Evolutionary conservation across 1,140 invertebrate species (phyloP), one percentile per base, ranked within the genome.

Genomic region (Pteromalus puparum): DNA sequence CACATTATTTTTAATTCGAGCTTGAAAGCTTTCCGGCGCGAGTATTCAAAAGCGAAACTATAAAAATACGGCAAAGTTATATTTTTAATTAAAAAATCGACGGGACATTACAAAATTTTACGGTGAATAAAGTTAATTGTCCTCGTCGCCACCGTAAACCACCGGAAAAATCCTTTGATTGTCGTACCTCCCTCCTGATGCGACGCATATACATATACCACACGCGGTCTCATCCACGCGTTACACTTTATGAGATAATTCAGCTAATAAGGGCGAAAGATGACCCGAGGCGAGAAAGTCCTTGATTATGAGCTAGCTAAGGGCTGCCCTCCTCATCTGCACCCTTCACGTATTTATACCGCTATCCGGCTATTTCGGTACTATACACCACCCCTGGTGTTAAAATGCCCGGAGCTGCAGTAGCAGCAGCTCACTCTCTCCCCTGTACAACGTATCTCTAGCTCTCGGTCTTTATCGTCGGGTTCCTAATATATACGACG

Each of bases 261-360:
- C 72, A 21, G 28, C 13, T 73, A 73, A 73, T 73, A 21, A 73
- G 6, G 72, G 10, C 21, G 18, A 34, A 73, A 38, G 26, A 34
- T 73, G 18, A 21, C 30, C 30, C 18, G 26, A 28, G 24, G 67
- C n/a, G 10, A n/a, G 24, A 70, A 38, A 73, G 26, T 34, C 72
- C 34, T 38, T 73, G 72, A 73, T 73, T 73, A 73, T 73, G 30
- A 73, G 18, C 30, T 73, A 21, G 3, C 13, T 38, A 38, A 73
- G 72, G 26, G 34, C 34, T 42, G 30, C 68, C 10, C 26, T 70
- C 68, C 24, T 70, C 26, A 26, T 15, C 15, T 28, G 10, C 26
- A 70, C 68, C 68, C 26, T 70, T 70, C 26, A 70, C 15, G 13
- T 70, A 70, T 70, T 70, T 28, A 70, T 28, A 70, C 26, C 68